phyloP scores from a whole-genome alignment of 2,888 invertebrate genomes.

The Sarcophaga variegata region DNA sequence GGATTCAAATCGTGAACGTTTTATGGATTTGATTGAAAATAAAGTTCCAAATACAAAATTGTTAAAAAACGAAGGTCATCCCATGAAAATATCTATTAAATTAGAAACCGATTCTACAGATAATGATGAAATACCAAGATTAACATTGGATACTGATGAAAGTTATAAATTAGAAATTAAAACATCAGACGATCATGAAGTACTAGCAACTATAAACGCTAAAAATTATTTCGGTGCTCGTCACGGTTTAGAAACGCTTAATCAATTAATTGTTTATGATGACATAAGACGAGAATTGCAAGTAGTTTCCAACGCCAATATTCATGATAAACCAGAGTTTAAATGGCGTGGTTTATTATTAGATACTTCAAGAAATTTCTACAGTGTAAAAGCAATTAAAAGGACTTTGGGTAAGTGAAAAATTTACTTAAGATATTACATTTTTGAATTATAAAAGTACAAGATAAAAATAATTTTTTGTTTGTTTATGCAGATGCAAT shows the following conservation, averaged over 20 bases:
- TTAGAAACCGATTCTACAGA: constrained; percentile 73
- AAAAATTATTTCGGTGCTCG: constrained; percentile 85
- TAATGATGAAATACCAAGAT: constrained; percentile 71
- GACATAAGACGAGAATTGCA: constrained; percentile 82
- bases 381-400: constrained; percentile 88
- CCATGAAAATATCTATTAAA: constrained; percentile 79
- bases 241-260: constrained; percentile 85
- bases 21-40: constrained; percentile 76
- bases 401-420: constrained; percentile 85
- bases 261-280: constrained; percentile 80
- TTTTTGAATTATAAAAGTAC: not conserved
- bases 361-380: constrained; percentile 95
- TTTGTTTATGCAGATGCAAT: constrained; percentile 86
- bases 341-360: constrained; percentile 93
- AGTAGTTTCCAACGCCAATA: constrained; percentile 85
- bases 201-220: constrained; percentile 82
- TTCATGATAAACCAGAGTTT: constrained; percentile 91
- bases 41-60: constrained; percentile 76
- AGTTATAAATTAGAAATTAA: constrained; percentile 81
- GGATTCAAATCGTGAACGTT: constrained; percentile 80
- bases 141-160: constrained; percentile 84
- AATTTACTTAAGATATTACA: not conserved
- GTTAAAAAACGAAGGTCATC: constrained; percentile 81
- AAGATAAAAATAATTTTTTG: not conserved
- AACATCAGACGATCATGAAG: constrained; percentile 76